Percentiles rank a stretch among this genome's conserved stretches.
Conservation (phyloP, 92 coral and sea anemone genomes). For the Epizoanthus stellaris region DNA sequence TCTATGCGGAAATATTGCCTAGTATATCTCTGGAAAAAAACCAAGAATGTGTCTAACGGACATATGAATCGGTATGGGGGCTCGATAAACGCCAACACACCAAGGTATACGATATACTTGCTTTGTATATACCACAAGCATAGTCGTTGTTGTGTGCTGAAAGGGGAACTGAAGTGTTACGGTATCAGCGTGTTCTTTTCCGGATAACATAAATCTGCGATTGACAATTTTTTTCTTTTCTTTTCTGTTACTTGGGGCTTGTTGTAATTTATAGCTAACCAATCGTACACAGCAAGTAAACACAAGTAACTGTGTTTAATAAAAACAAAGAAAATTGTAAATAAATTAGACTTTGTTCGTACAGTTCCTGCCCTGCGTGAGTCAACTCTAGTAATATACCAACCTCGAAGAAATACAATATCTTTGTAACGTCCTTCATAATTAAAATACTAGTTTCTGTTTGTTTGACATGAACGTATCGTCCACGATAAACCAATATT, state of each 20-base stretch:
- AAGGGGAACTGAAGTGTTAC: no score
- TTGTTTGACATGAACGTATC: conserved; percentile 13
- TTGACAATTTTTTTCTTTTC: not conserved
- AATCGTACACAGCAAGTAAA: not conserved
- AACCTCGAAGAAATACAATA: conserved; percentile 20
- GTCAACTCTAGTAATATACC: conserved; percentile 16
- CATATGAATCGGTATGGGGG: no score
- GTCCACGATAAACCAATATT: conserved; percentile 1
- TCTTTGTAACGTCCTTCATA: conserved; percentile 16
- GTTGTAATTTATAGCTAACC: conserved; percentile 1
- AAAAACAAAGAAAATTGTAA: not conserved
- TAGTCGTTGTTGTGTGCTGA: no score
- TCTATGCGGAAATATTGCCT: no score
- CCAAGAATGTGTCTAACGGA: no score
- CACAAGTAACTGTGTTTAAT: not conserved
- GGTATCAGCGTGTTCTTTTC: no score
- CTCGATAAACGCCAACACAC: no score
- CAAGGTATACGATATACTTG: no score
- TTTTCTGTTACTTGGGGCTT: not conserved
- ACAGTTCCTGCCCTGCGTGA: conserved; percentile 29
- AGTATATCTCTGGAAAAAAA: no score
- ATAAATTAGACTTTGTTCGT: not conserved
- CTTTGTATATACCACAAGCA: no score
- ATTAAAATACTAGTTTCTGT: conserved; percentile 30
- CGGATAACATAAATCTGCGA: no score